Percentiles rank a stretch among this genome's conserved stretches.
Conservation (phyloP, 2,888 invertebrate species). For the Ctenicera cuprea region DNA sequence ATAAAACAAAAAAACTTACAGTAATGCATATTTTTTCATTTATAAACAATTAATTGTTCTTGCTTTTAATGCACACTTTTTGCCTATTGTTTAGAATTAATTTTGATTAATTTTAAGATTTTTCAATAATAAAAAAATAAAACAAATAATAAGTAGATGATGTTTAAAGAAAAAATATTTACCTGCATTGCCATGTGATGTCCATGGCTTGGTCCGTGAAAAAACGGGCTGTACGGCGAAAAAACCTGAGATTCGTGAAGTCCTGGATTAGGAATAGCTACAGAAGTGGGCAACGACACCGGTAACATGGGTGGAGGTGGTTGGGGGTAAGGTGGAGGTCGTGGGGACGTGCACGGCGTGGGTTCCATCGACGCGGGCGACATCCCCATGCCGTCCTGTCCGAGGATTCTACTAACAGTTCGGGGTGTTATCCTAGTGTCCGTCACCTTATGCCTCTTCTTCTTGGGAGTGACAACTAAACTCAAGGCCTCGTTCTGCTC, state of each 20-base stretch:
- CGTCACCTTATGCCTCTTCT: slow-evolving; percentile 98
- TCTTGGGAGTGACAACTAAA: slow-evolving; percentile 95
- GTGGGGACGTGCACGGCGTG: slow-evolving; percentile 78
- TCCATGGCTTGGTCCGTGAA: slow-evolving; percentile 77
- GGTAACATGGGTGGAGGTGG: slow-evolving; percentile 89
- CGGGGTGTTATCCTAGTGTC: slow-evolving; percentile 94
- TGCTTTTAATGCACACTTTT: too few relatives aligned
- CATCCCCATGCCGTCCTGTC: slow-evolving; percentile 85
- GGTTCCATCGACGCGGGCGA: slow-evolving; percentile 79
- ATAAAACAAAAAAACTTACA: too few relatives aligned
- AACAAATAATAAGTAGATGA: too few relatives aligned
- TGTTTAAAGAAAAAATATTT: slow-evolving; percentile 39
- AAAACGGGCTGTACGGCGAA: slow-evolving; percentile 93
- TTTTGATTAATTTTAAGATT: too few relatives aligned
- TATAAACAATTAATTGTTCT: too few relatives aligned
- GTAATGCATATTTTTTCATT: too few relatives aligned
- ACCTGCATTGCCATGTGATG: slow-evolving; percentile 73
- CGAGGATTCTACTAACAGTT: slow-evolving; percentile 90
- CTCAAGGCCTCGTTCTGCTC: slow-evolving; percentile 96
- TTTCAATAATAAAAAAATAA: too few relatives aligned
- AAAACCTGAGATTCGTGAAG: slow-evolving; percentile 96
- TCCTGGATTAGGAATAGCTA: slow-evolving; percentile 97
- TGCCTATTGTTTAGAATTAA: too few relatives aligned
- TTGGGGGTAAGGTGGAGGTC: slow-evolving; percentile 82
- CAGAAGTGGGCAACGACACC: slow-evolving; percentile 93